phyloP scores from a whole-genome alignment of 2,113 vertebrate species.

The Pedionomus torquatus region DNA sequence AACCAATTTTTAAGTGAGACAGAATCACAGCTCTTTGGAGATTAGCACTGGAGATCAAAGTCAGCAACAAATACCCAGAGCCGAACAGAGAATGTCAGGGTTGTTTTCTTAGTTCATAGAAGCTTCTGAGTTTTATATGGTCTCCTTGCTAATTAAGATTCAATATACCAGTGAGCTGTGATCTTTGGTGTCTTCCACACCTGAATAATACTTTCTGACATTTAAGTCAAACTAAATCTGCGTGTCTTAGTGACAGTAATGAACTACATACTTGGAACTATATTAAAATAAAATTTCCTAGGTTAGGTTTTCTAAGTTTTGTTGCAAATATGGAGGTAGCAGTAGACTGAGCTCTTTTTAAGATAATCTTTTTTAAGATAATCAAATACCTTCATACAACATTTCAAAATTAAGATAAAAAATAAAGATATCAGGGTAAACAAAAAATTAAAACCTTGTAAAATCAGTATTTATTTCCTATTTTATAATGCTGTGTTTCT shows the following conservation, averaged over 20 bases:
- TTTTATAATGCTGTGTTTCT: neutral
- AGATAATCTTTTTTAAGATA: neutral
- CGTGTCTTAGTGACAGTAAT: slow-evolving; percentile 43
- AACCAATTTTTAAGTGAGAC: neutral
- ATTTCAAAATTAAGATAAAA: neutral
- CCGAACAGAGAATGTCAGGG: slow-evolving; percentile 18
- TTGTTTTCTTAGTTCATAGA: slow-evolving; percentile 16
- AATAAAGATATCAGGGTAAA: neutral
- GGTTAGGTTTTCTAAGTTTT: neutral
- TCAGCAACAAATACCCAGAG: slow-evolving; percentile 48
- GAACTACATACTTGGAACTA: slow-evolving; percentile 49
- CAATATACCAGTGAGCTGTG: slow-evolving; percentile 56
- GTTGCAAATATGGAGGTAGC: neutral
- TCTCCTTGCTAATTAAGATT: slow-evolving; percentile 73
- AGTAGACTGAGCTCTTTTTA: neutral
- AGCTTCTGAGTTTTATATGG: slow-evolving; percentile 30
- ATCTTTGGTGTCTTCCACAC: slow-evolving; percentile 69
- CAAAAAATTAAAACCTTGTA: neutral
- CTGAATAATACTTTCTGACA: slow-evolving; percentile 75
- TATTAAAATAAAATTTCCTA: slow-evolving; percentile 49
- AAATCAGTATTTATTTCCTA: neutral
- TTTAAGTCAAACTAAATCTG: slow-evolving; percentile 65
- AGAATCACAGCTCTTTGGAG: neutral
- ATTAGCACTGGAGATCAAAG: slow-evolving; percentile 44
- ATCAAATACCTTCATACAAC: neutral